A percentile compares a stretch with the other conserved stretches of the same genome.
These are phyloP conservation scores for Cynocephalus volans DNA, from an alignment of 2,113 vertebrate genomes.

Conservation along the genomic window DNA sequence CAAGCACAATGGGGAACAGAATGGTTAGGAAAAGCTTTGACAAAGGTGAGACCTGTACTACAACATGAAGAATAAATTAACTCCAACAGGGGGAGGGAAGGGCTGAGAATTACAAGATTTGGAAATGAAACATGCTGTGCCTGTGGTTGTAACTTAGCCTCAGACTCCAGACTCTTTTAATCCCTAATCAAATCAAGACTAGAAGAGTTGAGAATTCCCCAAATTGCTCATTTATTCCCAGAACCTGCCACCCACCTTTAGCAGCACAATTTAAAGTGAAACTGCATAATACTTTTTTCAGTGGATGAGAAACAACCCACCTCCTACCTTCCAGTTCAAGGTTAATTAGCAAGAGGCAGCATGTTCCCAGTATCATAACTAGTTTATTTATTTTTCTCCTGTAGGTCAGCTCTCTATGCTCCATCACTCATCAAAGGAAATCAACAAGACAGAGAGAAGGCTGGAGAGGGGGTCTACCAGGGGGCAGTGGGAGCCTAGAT, in stretches of 20 bases:
- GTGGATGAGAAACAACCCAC: background rate
- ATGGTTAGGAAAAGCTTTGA: background rate
- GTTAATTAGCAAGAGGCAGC: background rate
- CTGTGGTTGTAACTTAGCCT: background rate
- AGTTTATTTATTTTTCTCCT: background rate
- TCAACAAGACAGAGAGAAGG: background rate
- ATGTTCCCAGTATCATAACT: background rate
- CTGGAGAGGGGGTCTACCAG: background rate
- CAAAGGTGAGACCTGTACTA: background rate
- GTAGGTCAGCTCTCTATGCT: background rate
- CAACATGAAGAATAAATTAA: background rate
- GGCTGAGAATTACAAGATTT: background rate
- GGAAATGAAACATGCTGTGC: background rate
- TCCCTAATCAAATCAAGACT: background rate
- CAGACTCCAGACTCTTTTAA: background rate
- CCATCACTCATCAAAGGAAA: background rate
- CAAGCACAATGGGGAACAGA: background rate
- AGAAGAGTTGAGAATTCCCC: slow-evolving; percentile 1
- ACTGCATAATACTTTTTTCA: background rate
- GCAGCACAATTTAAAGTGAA: background rate
- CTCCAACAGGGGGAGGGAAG: background rate
- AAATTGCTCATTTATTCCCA: slow-evolving; percentile 11
- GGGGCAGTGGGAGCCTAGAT: too few relatives aligned
- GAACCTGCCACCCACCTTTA: slow-evolving; percentile 18
- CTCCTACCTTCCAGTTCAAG: background rate